Base-by-base conservation (phyloP, 30 jellyfish, hydroid and myxozoan species). In the Hydra vulgaris region DNA sequence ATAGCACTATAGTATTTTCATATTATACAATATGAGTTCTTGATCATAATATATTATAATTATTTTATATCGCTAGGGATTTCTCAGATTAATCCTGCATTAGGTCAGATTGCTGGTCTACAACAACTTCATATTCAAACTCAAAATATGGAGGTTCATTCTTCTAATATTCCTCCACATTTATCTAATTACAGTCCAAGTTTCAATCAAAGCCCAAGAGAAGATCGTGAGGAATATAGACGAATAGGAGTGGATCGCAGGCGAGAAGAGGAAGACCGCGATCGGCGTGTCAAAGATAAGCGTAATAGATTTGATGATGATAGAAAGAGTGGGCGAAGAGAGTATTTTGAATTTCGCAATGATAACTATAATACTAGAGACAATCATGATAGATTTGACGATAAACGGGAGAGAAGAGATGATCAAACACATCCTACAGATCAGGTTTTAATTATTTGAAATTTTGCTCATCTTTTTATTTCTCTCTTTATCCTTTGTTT, bases 241-340 rank as follows among this genome's bases (percentile, higher is more conserved):
- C 85, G 85, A 19, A 12, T 19, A 0, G 24, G 66, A 26, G 85
- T 53, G 17, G 23, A 52, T 27, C 27, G 85, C 79, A 76, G 55
- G 7, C 53, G 54, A 53, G 85, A 56, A 15, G 53, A 25, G 27
- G 81, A 25, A 19, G 81, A 25, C 16, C 61, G 85, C 1, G 85
- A 56, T 23, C n/a, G 85, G 18, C 54, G 79, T 18, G 76, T 78
- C 54, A 55, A 77, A 53, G 85, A 78, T 25, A 75, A 75, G 21
- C 85, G 85, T 16, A 80, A 78, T 53, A 76, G 85, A 17, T 78
- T 78, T 78, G 85, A 78, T 15, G 85, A 61, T 53, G 79, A 56
- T 18, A 55, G 85, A 52, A 53, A 80, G 53, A 23, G 23, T 53
- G 26, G 5, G 8, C 26, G 27, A 69, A 5, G 27, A 69, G 76